These are phyloP conservation scores for Eupithecia exiguata DNA, from an alignment of 2,888 invertebrate species.

Conservation along the genomic window DNA sequence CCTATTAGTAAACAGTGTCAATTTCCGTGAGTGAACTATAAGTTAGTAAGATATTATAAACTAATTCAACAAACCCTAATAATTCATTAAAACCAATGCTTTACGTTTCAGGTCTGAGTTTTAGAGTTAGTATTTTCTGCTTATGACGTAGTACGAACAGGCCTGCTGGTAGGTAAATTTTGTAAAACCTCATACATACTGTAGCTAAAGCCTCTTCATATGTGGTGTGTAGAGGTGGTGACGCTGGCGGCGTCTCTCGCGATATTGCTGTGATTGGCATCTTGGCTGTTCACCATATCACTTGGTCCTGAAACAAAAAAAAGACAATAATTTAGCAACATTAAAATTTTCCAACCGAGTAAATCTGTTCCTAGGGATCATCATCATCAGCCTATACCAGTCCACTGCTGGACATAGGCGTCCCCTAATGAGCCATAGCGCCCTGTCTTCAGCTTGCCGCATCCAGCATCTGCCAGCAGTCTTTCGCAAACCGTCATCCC, in stretches of 20 bases:
- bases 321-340: conserved; percentile 1
- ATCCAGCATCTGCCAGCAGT: too few relatives aligned
- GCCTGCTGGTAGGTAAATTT: neutral
- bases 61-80: neutral
- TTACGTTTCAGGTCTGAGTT: neutral
- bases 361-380: neutral
- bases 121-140: too few relatives aligned
- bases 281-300: conserved; percentile 61
- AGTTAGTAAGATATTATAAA: neutral
- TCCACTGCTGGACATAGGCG: too few relatives aligned
- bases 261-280: conserved; percentile 74
- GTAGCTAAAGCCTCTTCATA: conserved; percentile 76
- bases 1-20: neutral
- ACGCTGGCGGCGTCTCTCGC: conserved; percentile 70
- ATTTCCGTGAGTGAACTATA: neutral
- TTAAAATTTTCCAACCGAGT: neutral
- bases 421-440: too few relatives aligned
- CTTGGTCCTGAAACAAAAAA: conserved; percentile 57
- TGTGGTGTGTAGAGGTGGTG: conserved; percentile 65
- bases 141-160: too few relatives aligned
- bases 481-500: too few relatives aligned
- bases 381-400: too few relatives aligned
- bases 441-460: too few relatives aligned
- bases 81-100: neutral
- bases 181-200: conserved; percentile 56